A percentile compares a stretch with the other conserved stretches of the same genome.
Evolutionary conservation across 1,140 invertebrate species (phyloP).

Genomic region (Rhagoletis pomonella): DNA sequence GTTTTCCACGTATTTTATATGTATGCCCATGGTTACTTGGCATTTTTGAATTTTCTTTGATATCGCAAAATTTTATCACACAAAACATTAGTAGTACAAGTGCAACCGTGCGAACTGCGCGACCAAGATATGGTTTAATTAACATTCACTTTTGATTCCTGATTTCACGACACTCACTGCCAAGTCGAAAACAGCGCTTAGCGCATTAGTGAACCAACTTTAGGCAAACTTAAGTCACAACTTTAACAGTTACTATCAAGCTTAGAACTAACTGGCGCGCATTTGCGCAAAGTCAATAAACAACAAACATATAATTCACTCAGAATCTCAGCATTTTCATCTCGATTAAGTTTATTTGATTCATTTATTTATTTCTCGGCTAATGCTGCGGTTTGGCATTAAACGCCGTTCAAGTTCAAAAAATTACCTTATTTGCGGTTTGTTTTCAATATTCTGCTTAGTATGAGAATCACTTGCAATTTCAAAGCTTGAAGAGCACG

Average conservation of each 20-base stretch:
- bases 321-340: not conserved
- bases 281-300: not conserved
- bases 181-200: too few relatives aligned
- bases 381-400: constrained; percentile 31
- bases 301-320: not conserved
- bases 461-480: not conserved
- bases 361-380: not conserved
- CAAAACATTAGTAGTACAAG: not conserved
- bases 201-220: not conserved
- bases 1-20: too few relatives aligned
- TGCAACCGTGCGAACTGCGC: not conserved
- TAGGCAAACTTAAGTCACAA: too few relatives aligned
- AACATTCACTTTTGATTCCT: not conserved
- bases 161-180: not conserved
- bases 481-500: not conserved
- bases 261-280: not conserved
- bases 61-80: not conserved
- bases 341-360: not conserved
- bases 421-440: constrained; percentile 41
- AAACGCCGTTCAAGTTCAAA: constrained; percentile 20
- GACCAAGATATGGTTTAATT: not conserved
- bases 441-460: not conserved
- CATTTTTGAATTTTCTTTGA: too few relatives aligned
- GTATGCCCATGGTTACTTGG: too few relatives aligned
- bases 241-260: not conserved